These are phyloP conservation scores for Eremobia ochroleuca DNA, from an alignment of 2,888 invertebrate genomes.

Conservation along the genomic window DNA sequence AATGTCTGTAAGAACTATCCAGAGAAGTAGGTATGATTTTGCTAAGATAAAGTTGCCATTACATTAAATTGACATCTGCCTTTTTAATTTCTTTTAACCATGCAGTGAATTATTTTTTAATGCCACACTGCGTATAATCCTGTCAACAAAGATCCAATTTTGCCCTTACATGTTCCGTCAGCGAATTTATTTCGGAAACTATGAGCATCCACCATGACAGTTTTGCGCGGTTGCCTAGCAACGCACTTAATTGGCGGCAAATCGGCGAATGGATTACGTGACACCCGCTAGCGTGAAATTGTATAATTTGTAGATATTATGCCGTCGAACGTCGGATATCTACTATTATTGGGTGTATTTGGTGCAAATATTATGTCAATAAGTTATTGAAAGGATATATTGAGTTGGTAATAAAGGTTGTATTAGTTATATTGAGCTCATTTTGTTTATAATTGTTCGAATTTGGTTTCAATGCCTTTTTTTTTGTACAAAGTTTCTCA, in stretches of 20 bases:
- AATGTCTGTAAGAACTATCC: not conserved
- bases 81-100: not conserved
- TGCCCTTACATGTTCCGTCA: not conserved
- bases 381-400: slow-evolving; percentile 14
- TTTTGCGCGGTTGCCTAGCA: slow-evolving; percentile 79
- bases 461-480: not conserved
- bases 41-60: not conserved
- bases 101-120: not conserved
- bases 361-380: slow-evolving; percentile 24
- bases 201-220: slow-evolving; percentile 75
- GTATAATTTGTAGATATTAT: slow-evolving; percentile 61
- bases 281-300: slow-evolving; percentile 63
- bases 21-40: not conserved
- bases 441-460: not conserved
- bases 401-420: not conserved
- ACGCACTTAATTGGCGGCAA: slow-evolving; percentile 85
- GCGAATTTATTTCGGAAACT: slow-evolving; percentile 33
- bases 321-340: slow-evolving; percentile 38
- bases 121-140: not conserved
- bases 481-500: not conserved
- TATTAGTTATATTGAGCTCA: not conserved
- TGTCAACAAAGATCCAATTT: slow-evolving; percentile 5
- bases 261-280: slow-evolving; percentile 81
- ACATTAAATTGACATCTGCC: not conserved
- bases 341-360: slow-evolving; percentile 26